Conservation (phyloP, 2,113 vertebrate genomes). For the Maccullochella peelii region DNA sequence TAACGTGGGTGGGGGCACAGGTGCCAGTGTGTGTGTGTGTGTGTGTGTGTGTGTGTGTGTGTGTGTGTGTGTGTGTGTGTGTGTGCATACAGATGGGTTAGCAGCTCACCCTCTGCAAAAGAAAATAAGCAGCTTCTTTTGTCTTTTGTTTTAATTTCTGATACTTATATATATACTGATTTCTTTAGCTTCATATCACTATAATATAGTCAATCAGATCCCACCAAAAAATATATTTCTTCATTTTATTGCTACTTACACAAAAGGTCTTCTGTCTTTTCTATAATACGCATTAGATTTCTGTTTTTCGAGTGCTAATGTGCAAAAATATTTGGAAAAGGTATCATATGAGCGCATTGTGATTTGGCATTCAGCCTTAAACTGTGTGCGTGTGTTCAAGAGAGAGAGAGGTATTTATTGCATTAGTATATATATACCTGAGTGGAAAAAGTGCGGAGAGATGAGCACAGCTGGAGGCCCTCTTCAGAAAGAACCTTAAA, state of each 20-base stretch:
- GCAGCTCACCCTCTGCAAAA: not conserved
- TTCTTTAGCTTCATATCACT: not conserved
- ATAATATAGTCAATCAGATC: not conserved
- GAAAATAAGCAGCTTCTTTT: not conserved
- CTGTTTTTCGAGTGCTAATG: not conserved
- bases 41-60: conserved; percentile 22
- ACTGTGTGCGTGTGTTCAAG: not conserved
- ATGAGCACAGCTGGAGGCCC: conserved; percentile 91
- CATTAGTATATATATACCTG: conserved; percentile 85
- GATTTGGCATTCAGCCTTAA: not conserved
- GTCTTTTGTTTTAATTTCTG: not conserved
- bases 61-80: conserved; percentile 33
- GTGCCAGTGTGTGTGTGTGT: conserved; percentile 37
- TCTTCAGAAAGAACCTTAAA: conserved; percentile 92
- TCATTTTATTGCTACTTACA: not conserved
- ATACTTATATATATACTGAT: not conserved
- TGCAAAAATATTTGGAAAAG: not conserved
- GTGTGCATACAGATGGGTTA: not conserved
- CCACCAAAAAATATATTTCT: not conserved
- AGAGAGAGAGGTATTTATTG: conserved; percentile 10
- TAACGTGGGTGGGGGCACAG: conserved; percentile 18
- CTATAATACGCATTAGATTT: not conserved
- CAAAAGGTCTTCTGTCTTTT: not conserved
- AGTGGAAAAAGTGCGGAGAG: conserved; percentile 88
- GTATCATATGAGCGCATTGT: not conserved